These are phyloP conservation scores for Muntiacus reevesi DNA, from an alignment of 2,113 vertebrate species.

Conservation along the genomic window DNA sequence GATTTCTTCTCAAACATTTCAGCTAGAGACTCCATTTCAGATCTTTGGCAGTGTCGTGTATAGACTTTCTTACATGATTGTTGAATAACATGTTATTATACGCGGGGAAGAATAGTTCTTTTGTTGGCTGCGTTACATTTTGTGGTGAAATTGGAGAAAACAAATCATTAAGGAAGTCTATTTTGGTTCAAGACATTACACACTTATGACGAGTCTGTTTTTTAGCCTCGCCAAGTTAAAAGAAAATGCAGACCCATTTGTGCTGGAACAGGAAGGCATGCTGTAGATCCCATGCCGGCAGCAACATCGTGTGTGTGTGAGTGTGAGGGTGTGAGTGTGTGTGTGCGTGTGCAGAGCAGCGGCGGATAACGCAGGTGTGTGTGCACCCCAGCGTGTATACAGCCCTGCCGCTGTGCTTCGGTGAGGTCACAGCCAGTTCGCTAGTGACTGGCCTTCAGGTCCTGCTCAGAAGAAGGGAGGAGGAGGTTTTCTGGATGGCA, in stretches of 20 bases:
- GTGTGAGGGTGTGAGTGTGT: neutral
- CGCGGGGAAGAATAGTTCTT: slow-evolving; percentile 67
- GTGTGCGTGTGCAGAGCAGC: neutral
- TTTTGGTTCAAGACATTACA: slow-evolving; percentile 73
- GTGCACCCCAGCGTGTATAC: neutral
- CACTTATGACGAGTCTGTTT: slow-evolving; percentile 66
- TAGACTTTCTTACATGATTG: slow-evolving; percentile 58
- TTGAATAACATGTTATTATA: slow-evolving; percentile 71
- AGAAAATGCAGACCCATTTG: slow-evolving; percentile 68
- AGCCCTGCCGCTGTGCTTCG: neutral
- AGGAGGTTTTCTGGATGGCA: neutral
- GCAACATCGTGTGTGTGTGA: neutral
- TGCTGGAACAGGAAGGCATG: slow-evolving; percentile 53
- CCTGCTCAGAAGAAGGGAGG: neutral
- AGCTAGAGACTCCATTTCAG: slow-evolving; percentile 67
- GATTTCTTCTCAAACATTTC: slow-evolving; percentile 46
- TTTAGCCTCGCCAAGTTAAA: slow-evolving; percentile 49
- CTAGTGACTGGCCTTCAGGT: slow-evolving; percentile 33
- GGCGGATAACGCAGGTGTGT: neutral
- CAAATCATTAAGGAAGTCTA: slow-evolving; percentile 73
- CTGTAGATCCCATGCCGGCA: slow-evolving; percentile 55
- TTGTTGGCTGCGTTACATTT: slow-evolving; percentile 71
- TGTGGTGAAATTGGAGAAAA: slow-evolving; percentile 72
- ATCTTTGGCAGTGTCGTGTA: slow-evolving; percentile 53
- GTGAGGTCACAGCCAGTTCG: slow-evolving; percentile 17